Evolutionary conservation across 2,113 vertebrate genomes (phyloP).

Genomic region (Carettochelys insculpta): DNA sequence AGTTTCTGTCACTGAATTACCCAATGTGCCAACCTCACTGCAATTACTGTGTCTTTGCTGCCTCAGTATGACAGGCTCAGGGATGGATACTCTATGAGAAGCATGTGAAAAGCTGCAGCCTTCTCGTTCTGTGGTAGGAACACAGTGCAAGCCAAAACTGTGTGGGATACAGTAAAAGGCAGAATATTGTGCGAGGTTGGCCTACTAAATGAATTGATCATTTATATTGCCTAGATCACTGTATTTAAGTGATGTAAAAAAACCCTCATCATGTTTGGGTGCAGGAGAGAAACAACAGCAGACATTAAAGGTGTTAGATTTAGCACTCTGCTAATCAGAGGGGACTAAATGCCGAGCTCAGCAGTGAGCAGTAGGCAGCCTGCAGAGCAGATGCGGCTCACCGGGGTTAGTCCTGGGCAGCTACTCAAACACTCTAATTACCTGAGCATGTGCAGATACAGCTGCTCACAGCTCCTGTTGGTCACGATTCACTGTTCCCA

Average conservation of each 20-base stretch:
- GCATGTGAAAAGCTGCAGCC: background rate
- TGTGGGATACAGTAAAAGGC: accelerated
- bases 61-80: accelerated
- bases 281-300: accelerated
- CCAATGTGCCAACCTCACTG: background rate
- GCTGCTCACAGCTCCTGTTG: no score
- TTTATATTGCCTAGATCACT: background rate
- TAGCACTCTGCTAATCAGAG: conserved; percentile 1
- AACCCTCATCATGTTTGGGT: background rate
- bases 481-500: no score
- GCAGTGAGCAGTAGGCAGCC: no score
- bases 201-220: accelerated
- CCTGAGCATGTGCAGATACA: no score
- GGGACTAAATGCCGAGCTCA: background rate
- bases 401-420: no score
- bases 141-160: accelerated
- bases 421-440: no score
- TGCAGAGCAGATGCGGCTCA: no score
- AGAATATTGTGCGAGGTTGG: background rate
- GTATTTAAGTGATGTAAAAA: background rate
- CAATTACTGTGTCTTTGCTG: background rate
- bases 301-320: accelerated
- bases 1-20: background rate
- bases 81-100: background rate
- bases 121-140: background rate